A percentile compares a stretch with the other conserved stretches of the same genome.
Conservation (phyloP, 1,140 invertebrate species). For the Eubasilissa regina region DNA sequence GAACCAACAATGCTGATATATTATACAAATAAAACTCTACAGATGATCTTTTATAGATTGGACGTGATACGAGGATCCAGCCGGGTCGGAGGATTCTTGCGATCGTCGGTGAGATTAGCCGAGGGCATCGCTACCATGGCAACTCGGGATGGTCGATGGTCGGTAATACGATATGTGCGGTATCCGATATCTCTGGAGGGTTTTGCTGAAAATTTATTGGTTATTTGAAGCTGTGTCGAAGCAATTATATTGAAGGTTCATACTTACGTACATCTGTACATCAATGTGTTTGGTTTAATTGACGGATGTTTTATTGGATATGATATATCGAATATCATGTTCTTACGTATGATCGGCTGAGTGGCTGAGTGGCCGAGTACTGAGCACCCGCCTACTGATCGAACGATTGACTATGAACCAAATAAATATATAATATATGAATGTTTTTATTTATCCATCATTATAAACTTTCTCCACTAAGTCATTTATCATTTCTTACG, state of each 20-base stretch:
- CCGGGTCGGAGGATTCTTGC: not conserved
- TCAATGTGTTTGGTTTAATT: no score
- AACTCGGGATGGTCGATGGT: not conserved
- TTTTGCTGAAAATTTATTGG: slow-evolving; percentile 2
- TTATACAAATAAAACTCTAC: not conserved
- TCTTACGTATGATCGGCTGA: no score
- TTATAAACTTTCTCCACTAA: no score
- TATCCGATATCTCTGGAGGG: slow-evolving; percentile 11
- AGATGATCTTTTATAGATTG: not conserved
- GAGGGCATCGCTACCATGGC: not conserved
- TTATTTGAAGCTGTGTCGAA: not conserved
- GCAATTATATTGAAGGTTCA: slow-evolving; percentile 12
- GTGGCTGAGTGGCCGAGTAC: no score
- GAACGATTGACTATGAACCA: no score
- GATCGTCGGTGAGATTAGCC: not conserved
- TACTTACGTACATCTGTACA: not conserved
- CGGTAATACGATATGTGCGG: not conserved
- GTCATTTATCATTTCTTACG: no score
- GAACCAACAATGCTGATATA: not conserved
- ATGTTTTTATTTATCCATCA: no score
- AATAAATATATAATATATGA: no score
- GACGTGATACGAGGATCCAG: not conserved
- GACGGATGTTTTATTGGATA: no score
- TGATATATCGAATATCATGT: no score
- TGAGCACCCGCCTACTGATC: no score